These are phyloP conservation scores for Columbina picui DNA, from an alignment of 2,113 vertebrate species.

Conservation along the genomic window DNA sequence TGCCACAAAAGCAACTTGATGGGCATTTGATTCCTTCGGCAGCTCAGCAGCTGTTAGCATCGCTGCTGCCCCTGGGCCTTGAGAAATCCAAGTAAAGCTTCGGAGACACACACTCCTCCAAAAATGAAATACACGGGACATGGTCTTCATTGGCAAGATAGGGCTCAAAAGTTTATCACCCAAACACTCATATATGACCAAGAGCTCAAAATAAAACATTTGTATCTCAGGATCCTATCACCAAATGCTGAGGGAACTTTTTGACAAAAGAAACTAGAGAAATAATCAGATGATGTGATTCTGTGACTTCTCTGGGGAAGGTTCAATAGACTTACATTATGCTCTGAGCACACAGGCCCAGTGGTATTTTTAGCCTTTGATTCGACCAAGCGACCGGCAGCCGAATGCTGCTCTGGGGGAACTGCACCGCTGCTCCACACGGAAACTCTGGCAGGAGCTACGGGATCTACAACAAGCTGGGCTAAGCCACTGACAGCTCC, in stretches of 20 bases:
- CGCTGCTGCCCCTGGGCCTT: neutral
- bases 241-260: neutral
- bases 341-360: neutral
- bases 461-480: neutral
- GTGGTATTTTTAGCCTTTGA: neutral
- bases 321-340: neutral
- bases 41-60: neutral
- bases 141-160: neutral
- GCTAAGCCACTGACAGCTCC: neutral
- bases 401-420: neutral
- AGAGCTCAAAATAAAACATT: neutral
- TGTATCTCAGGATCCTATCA: neutral
- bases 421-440: accelerated
- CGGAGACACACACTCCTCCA: neutral
- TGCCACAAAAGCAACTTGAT: neutral
- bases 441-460: neutral
- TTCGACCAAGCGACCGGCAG: neutral
- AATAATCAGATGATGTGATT: neutral
- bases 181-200: neutral
- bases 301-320: neutral
- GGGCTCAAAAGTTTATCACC: accelerated
- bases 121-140: neutral
- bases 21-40: neutral
- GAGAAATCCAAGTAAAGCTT: neutral
- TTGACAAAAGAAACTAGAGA: neutral